phyloP scores from a whole-genome alignment of 1,140 invertebrate genomes.

The Anthonomus grandis region DNA sequence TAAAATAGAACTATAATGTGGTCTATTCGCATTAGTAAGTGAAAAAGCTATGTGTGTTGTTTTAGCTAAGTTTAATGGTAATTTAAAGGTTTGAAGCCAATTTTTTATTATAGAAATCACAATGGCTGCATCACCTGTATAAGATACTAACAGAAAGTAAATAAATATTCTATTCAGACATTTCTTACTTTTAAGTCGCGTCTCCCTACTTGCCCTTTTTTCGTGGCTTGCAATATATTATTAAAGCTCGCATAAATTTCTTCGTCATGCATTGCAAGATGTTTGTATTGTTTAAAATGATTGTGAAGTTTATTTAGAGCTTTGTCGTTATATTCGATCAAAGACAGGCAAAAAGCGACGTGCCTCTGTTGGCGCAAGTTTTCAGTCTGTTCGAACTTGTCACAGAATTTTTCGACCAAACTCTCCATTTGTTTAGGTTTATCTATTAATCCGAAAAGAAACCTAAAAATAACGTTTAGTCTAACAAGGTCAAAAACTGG shows the following conservation, averaged over 20 bases:
- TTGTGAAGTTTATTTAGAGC: constrained; percentile 74
- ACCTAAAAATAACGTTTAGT: constrained; percentile 52
- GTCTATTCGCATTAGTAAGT: no score
- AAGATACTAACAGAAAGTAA: no score
- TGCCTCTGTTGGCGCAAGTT: constrained; percentile 30
- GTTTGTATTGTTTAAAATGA: constrained; percentile 73
- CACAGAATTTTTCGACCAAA: constrained; percentile 67
- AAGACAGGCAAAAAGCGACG: constrained; percentile 65
- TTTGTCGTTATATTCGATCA: constrained; percentile 69
- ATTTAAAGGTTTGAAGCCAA: no score
- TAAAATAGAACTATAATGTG: no score
- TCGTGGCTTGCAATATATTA: constrained; percentile 34
- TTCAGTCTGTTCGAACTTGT: constrained; percentile 39
- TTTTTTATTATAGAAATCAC: no score
- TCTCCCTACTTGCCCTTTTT: constrained; percentile 33
- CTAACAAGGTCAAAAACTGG: not conserved
- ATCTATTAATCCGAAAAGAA: constrained; percentile 62
- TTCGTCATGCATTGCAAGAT: constrained; percentile 75
- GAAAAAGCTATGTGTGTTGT: no score
- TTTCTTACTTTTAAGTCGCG: constrained; percentile 34
- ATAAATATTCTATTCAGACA: no score
- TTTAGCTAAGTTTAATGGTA: no score
- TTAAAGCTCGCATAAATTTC: constrained; percentile 60
- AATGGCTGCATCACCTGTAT: no score
- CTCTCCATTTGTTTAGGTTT: constrained; percentile 66